These are phyloP conservation scores for Cenopis cana DNA, from an alignment of 2,888 invertebrate genomes.

Conservation along the genomic window DNA sequence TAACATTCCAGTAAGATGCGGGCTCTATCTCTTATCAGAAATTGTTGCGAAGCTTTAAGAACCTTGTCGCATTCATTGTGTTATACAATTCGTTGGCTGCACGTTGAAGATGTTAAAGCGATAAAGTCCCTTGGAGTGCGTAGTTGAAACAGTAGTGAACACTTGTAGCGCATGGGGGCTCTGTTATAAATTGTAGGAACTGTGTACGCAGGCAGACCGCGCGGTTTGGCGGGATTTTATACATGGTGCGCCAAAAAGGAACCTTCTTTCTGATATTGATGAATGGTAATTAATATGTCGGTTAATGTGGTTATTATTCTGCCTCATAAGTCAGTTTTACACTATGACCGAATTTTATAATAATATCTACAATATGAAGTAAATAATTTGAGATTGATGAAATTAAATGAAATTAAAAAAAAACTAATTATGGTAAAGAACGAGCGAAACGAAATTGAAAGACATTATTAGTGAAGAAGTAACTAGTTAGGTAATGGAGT, in stretches of 20 bases:
- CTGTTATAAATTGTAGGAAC: conserved; percentile 40
- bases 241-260: conserved; percentile 11
- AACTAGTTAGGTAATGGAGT: too few relatives aligned
- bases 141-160: conserved; percentile 55
- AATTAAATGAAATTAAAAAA: too few relatives aligned
- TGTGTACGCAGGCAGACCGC: conserved; percentile 15
- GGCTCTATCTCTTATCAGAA: conserved; percentile 70
- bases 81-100: background rate
- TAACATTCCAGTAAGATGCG: conserved; percentile 62
- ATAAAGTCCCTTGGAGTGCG: conserved; percentile 34
- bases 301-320: too few relatives aligned
- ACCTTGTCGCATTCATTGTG: conserved; percentile 22
- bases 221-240: conserved; percentile 44
- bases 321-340: too few relatives aligned
- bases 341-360: too few relatives aligned
- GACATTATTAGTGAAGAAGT: too few relatives aligned
- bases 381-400: too few relatives aligned
- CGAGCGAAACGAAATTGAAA: too few relatives aligned
- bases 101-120: conserved; percentile 6
- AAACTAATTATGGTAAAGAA: too few relatives aligned
- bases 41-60: conserved; percentile 12
- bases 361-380: too few relatives aligned
- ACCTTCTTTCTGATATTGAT: background rate
- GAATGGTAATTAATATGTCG: too few relatives aligned
- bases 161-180: conserved; percentile 72